Percentiles rank a stretch among this genome's conserved stretches.
Evolutionary conservation across 2,888 invertebrate species (phyloP).

Genomic region (Xanthia togata): DNA sequence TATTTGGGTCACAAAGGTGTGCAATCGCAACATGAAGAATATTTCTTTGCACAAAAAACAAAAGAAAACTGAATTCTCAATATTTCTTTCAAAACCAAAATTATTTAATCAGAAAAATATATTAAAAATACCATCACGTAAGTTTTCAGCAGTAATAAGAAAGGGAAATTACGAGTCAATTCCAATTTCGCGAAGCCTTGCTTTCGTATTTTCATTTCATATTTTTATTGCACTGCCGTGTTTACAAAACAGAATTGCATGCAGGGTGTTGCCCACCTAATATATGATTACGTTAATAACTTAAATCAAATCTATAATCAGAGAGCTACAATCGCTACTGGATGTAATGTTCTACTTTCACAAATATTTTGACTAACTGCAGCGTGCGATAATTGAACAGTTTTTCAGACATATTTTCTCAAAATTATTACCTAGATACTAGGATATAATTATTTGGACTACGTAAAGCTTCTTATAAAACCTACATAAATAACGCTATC

Average conservation of each 20-base stretch:
- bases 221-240: conserved; percentile 32
- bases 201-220: conserved; percentile 38
- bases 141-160: conserved; percentile 36
- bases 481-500: not conserved
- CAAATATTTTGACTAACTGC: not conserved
- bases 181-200: conserved; percentile 20
- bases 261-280: not conserved
- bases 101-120: conserved; percentile 22
- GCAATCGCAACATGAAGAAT: not conserved
- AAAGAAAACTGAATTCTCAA: not conserved
- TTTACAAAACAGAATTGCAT: conserved; percentile 46
- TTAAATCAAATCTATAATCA: conserved; percentile 18
- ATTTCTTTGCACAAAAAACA: not conserved
- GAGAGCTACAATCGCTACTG: not conserved
- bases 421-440: not conserved
- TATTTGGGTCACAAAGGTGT: not conserved
- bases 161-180: conserved; percentile 36
- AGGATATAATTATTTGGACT: not conserved
- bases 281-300: conserved; percentile 41
- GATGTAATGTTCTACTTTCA: not conserved
- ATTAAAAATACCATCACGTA: conserved; percentile 45
- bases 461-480: not conserved
- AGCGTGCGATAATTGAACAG: not conserved
- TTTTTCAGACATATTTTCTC: not conserved
- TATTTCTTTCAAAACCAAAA: conserved; percentile 3